phyloP scores from a whole-genome alignment of 2,888 invertebrate species.

The Nipponacmea schrenckii region DNA sequence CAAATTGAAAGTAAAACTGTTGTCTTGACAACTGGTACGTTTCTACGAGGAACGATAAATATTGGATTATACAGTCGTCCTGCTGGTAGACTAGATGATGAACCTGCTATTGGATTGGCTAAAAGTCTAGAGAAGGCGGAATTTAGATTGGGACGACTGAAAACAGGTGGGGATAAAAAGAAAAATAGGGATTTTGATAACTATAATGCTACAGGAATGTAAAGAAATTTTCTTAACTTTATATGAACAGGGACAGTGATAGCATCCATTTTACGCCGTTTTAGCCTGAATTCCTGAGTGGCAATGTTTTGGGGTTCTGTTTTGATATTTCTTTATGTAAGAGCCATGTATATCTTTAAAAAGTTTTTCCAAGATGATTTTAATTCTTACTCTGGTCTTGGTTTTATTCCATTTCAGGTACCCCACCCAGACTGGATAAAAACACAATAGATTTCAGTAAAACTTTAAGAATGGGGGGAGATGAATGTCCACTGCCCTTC shows the following conservation, averaged over 20 bases:
- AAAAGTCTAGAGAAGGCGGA: conserved; percentile 78
- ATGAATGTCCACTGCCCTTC: conserved; percentile 80
- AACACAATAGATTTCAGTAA: conserved; percentile 77
- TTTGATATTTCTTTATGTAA: too few species aligned
- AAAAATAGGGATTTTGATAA: too few species aligned
- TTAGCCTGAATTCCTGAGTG: too few species aligned
- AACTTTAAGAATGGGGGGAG: conserved; percentile 73
- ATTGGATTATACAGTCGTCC: conserved; percentile 80
- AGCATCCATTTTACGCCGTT: too few species aligned
- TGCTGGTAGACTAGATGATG: conserved; percentile 85
- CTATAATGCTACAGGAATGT: too few species aligned
- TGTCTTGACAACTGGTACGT: conserved; percentile 88
- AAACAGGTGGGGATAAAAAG: conserved; percentile 81
- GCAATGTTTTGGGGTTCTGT: too few species aligned
- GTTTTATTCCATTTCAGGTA: conserved; percentile 70
- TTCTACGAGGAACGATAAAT: conserved; percentile 85
- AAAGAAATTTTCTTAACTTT: too few species aligned
- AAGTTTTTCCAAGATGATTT: too few species aligned
- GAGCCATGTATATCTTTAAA: too few species aligned
- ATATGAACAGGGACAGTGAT: too few species aligned
- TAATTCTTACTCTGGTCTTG: too few species aligned
- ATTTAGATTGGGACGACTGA: conserved; percentile 82
- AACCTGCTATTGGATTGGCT: conserved; percentile 78
- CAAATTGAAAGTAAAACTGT: conserved; percentile 73
- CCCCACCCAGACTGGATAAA: conserved; percentile 82